These are phyloP conservation scores for Adelosebastes latens DNA, from an alignment of 2,797 vertebrate genomes.

Conservation along the genomic window DNA sequence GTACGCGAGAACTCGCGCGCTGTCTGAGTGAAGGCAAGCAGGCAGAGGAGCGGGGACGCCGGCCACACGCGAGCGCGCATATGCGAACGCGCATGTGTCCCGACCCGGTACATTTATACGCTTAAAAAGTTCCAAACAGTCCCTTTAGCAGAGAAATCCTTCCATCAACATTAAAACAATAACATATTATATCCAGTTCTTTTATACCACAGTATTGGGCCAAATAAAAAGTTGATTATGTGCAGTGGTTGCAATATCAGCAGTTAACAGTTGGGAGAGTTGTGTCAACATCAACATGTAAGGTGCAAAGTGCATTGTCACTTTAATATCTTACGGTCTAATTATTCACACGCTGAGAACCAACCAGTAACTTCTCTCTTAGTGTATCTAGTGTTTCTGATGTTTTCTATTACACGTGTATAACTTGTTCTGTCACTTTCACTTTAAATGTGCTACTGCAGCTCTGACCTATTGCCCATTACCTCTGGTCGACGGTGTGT, in stretches of 20 bases:
- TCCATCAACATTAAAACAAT: not conserved
- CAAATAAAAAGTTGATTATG: not conserved
- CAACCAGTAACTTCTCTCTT: not conserved
- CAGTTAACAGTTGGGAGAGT: not conserved
- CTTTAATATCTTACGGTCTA: not conserved
- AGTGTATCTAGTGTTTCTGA: not conserved
- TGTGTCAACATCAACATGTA: not conserved
- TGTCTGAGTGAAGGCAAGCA: no score
- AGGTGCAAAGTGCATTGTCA: not conserved
- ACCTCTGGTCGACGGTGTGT: not conserved
- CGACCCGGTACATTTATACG: no score
- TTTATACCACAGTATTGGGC: not conserved
- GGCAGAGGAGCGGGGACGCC: no score
- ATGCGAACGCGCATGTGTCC: no score
- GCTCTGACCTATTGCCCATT: constrained; percentile 1
- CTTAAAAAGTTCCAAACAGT: no score
- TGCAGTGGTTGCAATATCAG: not conserved
- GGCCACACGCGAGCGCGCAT: no score
- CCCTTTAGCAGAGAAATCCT: not conserved
- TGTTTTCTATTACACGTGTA: not conserved
- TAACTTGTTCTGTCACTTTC: not conserved
- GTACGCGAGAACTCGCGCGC: no score
- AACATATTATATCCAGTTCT: not conserved
- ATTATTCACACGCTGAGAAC: not conserved
- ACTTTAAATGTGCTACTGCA: not conserved